A percentile compares a stretch with the other conserved stretches of the same genome.
Conservation (phyloP, 2,888 invertebrate genomes). For the Drosophila paramelanica region DNA sequence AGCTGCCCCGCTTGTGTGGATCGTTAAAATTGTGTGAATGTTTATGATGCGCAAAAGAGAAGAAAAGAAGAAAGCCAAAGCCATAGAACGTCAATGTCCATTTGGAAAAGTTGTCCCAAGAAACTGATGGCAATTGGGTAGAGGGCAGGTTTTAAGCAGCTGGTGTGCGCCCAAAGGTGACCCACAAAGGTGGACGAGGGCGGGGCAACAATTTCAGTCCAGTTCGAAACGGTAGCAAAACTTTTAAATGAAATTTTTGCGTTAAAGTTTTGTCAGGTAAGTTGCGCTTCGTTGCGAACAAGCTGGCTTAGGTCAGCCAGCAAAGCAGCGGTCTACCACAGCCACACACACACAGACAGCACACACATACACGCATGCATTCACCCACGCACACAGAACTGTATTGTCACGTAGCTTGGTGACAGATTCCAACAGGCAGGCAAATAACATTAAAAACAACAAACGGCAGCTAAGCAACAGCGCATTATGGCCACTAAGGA, state of each 20-base stretch:
- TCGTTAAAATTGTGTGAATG: conserved; percentile 56
- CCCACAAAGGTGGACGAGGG: neutral
- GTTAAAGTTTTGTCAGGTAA: conserved; percentile 78
- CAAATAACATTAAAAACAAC: conserved; percentile 73
- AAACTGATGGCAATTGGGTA: conserved; percentile 36
- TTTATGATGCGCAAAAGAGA: conserved; percentile 58
- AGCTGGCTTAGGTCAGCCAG: conserved; percentile 70
- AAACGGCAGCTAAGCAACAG: conserved; percentile 51
- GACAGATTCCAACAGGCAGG: conserved; percentile 75
- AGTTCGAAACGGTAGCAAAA: conserved; percentile 52
- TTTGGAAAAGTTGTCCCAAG: conserved; percentile 72
- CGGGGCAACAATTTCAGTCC: conserved; percentile 15
- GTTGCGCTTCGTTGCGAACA: conserved; percentile 44
- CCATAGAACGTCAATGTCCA: conserved; percentile 72
- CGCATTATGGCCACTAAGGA: conserved; percentile 51
- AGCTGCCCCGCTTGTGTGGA: conserved; percentile 18
- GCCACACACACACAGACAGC: conserved; percentile 45
- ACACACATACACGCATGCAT: conserved; percentile 11
- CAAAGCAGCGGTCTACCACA: conserved; percentile 70
- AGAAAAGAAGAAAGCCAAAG: conserved; percentile 42
- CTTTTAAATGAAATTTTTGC: conserved; percentile 80
- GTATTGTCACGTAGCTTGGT: conserved; percentile 81
- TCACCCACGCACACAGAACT: conserved; percentile 39
- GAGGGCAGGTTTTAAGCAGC: conserved; percentile 65
- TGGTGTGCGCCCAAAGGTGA: conserved; percentile 51